Conservation (phyloP, 2,797 vertebrate genomes). For the Molothrus aeneus region DNA sequence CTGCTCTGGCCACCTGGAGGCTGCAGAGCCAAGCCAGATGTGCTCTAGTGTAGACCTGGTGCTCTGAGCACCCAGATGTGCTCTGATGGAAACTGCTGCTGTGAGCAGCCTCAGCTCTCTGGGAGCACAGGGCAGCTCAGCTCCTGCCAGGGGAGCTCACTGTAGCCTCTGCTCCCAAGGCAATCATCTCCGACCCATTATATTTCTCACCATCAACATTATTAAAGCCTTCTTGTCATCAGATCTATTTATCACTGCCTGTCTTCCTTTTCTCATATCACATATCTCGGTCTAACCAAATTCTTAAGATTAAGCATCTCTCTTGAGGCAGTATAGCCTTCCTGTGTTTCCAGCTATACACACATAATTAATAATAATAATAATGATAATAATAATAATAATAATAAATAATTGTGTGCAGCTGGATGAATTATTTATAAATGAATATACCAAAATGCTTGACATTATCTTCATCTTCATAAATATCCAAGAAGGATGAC, state of each 20-base stretch:
- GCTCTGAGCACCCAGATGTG: neutral
- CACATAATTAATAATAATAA: conserved; percentile 56
- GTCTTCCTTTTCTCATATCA: conserved; percentile 7
- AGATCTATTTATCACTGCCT: conserved; percentile 47
- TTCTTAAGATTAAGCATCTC: conserved; percentile 19
- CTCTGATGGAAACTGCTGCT: neutral
- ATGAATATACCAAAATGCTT: conserved; percentile 12
- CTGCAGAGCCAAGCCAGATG: neutral
- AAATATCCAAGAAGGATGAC: conserved; percentile 36
- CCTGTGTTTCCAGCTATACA: conserved; percentile 30
- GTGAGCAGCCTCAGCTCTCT: neutral
- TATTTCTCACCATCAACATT: conserved; percentile 40
- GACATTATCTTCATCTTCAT: conserved; percentile 36
- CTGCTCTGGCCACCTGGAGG: neutral
- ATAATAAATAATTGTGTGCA: conserved; percentile 30
- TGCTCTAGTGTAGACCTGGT: fast-evolving
- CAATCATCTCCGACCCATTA: conserved; percentile 20
- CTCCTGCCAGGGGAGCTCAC: neutral
- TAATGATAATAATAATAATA: neutral
- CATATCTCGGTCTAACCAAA: conserved; percentile 23
- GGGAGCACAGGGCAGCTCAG: neutral
- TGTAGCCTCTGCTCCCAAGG: neutral
- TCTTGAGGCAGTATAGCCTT: neutral
- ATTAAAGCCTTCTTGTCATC: conserved; percentile 36
- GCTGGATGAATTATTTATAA: conserved; percentile 62